A percentile compares a stretch with the other conserved stretches of the same genome.
phyloP scores from a whole-genome alignment of 1,140 invertebrate genomes.

The Drosophila takahashii region DNA sequence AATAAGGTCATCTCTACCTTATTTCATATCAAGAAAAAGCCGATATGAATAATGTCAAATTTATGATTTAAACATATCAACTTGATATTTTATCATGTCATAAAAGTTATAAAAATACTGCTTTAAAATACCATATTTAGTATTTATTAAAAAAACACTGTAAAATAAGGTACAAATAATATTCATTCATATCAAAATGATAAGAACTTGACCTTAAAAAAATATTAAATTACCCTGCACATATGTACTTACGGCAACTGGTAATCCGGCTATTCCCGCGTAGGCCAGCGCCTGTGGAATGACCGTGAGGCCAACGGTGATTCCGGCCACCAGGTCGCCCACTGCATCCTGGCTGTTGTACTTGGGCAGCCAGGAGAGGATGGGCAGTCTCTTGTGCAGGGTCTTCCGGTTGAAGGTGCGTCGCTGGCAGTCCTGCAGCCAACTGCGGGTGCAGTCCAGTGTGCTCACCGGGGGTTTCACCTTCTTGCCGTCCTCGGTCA shows the following conservation, averaged over 20 bases:
- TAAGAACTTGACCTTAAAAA: too few species aligned
- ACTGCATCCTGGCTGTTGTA: constrained; percentile 89
- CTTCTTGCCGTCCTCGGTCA: constrained; percentile 72
- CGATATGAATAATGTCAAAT: too few species aligned
- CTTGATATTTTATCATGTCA: too few species aligned
- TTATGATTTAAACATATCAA: too few species aligned
- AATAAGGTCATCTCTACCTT: too few species aligned
- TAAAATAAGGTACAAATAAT: too few species aligned
- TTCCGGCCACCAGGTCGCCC: constrained; percentile 93
- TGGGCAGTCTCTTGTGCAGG: constrained; percentile 89
- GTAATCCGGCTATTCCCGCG: constrained; percentile 92
- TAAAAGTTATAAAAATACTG: too few species aligned
- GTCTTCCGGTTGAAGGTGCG: constrained; percentile 87
- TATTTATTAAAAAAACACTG: too few species aligned
- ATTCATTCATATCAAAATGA: too few species aligned
- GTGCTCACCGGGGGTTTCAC: constrained; percentile 43
- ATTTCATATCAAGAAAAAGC: too few species aligned
- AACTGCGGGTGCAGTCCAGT: constrained; percentile 46
- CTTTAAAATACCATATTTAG: too few species aligned
- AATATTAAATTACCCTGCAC: too few species aligned
- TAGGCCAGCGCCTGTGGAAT: constrained; percentile 94
- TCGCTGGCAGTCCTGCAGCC: constrained; percentile 45
- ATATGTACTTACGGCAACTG: constrained; percentile 85
- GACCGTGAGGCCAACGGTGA: constrained; percentile 94
- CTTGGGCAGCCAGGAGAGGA: constrained; percentile 90